Conservation (phyloP, 2,797 vertebrate genomes). For the Chiroxiphia lanceolata region DNA sequence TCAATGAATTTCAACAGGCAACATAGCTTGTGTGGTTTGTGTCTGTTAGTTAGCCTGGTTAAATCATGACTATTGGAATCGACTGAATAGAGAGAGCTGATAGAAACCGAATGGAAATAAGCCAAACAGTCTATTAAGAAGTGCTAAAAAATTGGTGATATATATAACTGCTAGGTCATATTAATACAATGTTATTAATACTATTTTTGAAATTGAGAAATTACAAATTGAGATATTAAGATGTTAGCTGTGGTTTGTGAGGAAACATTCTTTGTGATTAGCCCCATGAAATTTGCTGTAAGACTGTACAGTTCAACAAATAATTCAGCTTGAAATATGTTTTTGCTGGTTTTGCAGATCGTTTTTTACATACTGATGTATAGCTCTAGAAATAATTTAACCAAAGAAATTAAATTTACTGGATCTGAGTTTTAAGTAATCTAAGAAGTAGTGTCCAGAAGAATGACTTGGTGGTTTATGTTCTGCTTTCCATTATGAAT, state of each 20-base stretch:
- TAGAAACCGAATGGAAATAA: background rate
- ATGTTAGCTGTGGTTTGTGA: background rate
- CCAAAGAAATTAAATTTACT: background rate
- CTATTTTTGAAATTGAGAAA: background rate
- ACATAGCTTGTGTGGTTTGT: background rate
- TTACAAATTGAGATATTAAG: background rate
- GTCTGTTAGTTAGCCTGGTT: background rate
- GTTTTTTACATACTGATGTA: background rate
- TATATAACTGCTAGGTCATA: background rate
- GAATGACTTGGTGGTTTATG: background rate
- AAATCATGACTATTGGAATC: background rate
- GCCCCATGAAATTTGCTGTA: background rate
- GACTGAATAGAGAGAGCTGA: background rate
- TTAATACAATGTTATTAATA: background rate
- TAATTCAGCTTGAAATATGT: background rate
- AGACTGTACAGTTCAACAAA: background rate
- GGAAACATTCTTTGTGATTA: background rate
- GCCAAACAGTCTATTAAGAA: background rate
- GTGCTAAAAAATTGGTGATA: background rate
- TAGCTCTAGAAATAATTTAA: background rate
- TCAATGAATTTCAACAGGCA: background rate
- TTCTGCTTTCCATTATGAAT: background rate
- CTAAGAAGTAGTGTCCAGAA: background rate
- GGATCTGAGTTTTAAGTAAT: background rate
- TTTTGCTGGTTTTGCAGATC: background rate